Conservation (phyloP, 2,888 invertebrate genomes). For the Phortica magna region DNA sequence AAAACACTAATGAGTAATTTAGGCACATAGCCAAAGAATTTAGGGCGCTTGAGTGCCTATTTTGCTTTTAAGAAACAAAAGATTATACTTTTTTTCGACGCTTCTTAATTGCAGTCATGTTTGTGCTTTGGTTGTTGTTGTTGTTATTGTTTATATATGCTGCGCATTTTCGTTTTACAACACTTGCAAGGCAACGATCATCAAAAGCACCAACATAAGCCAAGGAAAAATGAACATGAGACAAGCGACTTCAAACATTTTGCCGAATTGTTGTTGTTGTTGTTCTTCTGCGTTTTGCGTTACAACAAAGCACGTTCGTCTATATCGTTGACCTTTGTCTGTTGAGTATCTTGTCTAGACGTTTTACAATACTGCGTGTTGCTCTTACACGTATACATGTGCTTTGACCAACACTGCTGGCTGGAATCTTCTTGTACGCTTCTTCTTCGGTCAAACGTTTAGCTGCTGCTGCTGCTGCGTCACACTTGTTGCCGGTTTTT, state of each 20-base stretch:
- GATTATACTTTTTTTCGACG: neutral
- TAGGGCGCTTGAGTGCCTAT: constrained; percentile 65
- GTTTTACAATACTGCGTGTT: too few relatives aligned
- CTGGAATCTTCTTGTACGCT: too few relatives aligned
- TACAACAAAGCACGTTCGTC: too few relatives aligned
- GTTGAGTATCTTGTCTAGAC: too few relatives aligned
- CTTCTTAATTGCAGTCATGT: constrained; percentile 11
- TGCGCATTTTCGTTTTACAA: constrained; percentile 74
- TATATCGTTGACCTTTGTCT: constrained; percentile 16
- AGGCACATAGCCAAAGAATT: constrained; percentile 69
- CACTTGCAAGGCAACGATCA: constrained; percentile 83
- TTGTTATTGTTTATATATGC: constrained; percentile 8
- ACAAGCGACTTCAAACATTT: constrained; percentile 79
- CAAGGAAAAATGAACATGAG: constrained; percentile 84
- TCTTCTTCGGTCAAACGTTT: too few relatives aligned
- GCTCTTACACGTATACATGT: too few relatives aligned
- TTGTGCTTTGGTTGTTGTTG: constrained; percentile 23
- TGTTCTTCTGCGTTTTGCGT: neutral
- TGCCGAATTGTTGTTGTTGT: constrained; percentile 33
- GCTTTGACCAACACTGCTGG: too few relatives aligned
- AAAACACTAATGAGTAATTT: neutral
- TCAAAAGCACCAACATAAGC: constrained; percentile 83
- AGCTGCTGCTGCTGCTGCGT: too few relatives aligned
- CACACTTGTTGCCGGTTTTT: too few relatives aligned
- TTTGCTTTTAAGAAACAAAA: constrained; percentile 29